Base-by-base conservation (phyloP, 2,888 invertebrate species). In the Gymnoscelis rufifasciata region DNA sequence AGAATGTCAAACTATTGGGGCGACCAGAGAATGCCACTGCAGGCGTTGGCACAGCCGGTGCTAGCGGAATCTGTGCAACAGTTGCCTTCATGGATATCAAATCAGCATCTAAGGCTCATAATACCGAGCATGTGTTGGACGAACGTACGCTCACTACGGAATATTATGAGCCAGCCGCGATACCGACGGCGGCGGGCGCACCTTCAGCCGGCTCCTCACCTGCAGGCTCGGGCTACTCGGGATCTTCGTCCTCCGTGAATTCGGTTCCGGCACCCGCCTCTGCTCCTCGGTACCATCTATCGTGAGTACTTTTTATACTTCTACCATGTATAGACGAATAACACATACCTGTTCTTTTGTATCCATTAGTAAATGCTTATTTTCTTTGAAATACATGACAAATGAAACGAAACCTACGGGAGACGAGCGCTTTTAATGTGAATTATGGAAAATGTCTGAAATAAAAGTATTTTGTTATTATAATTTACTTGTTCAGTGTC, bases 71-170 rank as follows among this genome's bases (percentile, higher is more conserved):
- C 83, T 94, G 94, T 89, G 95, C 95, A 84, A 94, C 95, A 80
- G 95, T 96, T 89, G 95, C 95, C 88, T 97, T 97, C 91, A 96
- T 97, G 93, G 97, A 97, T 91, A 97, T 97, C 90, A 96, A 95
- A 90, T 96, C 96, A 74, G 97, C 97, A 79, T 93, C 96, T 78
- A 97, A 97, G 90, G 95, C 97, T 65, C 95, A 96, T 88, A 94
- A 94, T 83, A 93, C 93, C 71, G 96, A 96, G 83, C 95, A 96
- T 89, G 93, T 93, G 78, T 83, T 97, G 87, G 96, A 96, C 81
- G 96, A 95, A 76, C 90, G 94, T 74, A 92, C 93, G 71, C 92
- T 95, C 88, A 94, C 94, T 82, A 96, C 95, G 71, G 95, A 95
- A 86, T 97, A 96, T 90, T 95, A 96, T 90, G 96, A 96, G 86